Conservation (phyloP, 2,113 vertebrate genomes). For the Empidonax traillii region DNA sequence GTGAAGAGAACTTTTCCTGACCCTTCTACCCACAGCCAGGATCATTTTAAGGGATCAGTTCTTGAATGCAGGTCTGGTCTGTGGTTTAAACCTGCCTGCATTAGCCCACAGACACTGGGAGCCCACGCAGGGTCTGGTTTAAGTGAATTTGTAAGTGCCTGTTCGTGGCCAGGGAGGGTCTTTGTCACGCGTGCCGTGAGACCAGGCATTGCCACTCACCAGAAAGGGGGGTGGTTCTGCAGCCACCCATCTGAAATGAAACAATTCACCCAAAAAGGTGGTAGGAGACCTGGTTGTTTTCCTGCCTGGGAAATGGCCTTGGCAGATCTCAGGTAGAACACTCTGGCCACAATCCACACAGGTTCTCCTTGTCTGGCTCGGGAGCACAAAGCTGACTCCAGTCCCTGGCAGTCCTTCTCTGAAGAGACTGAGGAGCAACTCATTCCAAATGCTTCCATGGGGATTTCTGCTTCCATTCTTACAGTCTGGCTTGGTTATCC, state of each 20-base stretch:
- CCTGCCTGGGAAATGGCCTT: not conserved
- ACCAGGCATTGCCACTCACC: not conserved
- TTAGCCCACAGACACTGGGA: fast-evolving
- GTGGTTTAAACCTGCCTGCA: not conserved
- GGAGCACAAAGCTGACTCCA: not conserved
- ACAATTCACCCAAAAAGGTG: not conserved
- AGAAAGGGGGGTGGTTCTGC: not conserved
- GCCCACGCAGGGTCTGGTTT: fast-evolving
- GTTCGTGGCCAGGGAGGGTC: not conserved
- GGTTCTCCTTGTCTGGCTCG: fast-evolving
- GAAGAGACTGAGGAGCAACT: not conserved
- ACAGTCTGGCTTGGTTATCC: not conserved
- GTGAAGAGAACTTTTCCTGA: not conserved
- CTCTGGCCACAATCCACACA: not conserved
- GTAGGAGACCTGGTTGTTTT: not conserved
- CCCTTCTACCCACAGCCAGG: not conserved
- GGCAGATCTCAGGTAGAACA: not conserved
- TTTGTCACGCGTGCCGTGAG: not conserved
- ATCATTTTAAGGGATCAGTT: not conserved
- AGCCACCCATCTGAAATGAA: not conserved
- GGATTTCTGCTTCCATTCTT: not conserved
- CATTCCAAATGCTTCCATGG: not conserved
- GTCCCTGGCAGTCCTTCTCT: not conserved
- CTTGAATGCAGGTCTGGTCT: not conserved
- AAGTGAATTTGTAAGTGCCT: not conserved